These are phyloP conservation scores for Chondrosia reniformis DNA, from an alignment of 37 sponge, comb jelly and placozoan genomes.

Conservation along the genomic window DNA sequence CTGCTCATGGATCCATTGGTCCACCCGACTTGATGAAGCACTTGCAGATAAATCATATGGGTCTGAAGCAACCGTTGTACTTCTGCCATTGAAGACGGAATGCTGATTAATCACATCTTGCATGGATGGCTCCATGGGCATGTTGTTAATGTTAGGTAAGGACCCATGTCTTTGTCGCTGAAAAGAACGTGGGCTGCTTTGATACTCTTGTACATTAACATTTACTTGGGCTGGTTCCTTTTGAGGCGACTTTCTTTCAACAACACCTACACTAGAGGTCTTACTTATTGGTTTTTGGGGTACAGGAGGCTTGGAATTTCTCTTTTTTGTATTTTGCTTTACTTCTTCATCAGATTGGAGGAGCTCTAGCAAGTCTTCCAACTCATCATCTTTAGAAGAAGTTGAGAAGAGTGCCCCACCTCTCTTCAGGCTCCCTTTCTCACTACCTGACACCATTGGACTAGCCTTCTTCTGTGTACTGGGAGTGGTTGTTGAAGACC, in stretches of 20 bases:
- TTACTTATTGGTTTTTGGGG: not conserved
- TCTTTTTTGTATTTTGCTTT: not conserved
- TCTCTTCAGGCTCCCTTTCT: not conserved
- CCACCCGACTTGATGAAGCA: not conserved
- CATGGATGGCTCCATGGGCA: not conserved
- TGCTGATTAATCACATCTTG: not conserved
- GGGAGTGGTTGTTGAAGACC: not conserved
- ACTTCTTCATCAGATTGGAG: not conserved
- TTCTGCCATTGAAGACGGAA: not conserved
- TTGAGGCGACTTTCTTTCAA: no score
- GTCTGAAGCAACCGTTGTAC: not conserved
- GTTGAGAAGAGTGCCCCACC: not conserved
- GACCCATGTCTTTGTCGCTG: not conserved
- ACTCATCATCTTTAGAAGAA: not conserved
- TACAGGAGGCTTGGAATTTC: not conserved
- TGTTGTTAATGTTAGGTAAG: not conserved
- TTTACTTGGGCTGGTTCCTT: not conserved
- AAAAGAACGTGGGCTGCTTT: not conserved
- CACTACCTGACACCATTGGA: not conserved
- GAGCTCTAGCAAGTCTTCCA: not conserved
- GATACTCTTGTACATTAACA: not conserved
- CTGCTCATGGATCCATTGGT: not conserved
- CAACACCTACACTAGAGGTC: not conserved
- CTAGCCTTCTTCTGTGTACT: not conserved
- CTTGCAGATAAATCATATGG: not conserved